Evolutionary conservation across 1,140 invertebrate species (phyloP), one percentile per base, ranked within the genome.

Genomic region (Sycobia sp.): DNA sequence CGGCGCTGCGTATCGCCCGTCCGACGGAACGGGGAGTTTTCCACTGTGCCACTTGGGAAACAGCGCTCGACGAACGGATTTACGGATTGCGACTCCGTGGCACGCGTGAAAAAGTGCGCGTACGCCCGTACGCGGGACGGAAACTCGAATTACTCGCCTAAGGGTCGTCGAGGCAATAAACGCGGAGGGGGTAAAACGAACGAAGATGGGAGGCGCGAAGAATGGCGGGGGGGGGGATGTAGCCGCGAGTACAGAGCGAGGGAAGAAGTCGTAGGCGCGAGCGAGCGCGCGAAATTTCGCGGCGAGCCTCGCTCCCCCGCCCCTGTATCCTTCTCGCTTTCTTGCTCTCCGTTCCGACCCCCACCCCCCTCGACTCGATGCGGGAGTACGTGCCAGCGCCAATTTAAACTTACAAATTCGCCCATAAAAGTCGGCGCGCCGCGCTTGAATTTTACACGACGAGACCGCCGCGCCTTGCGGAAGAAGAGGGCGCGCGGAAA

Each of bases 341-440:
- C n/a, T n/a, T n/a, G n/a, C n/a, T n/a, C n/a, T n/a, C n/a, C n/a
- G n/a, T n/a, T n/a, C n/a, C n/a, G n/a, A n/a, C n/a, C n/a, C n/a
- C n/a, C n/a, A n/a, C n/a, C n/a, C n/a, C n/a, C n/a, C n/a, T n/a
- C n/a, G n/a, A n/a, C n/a, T n/a, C n/a, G n/a, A n/a, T n/a, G n/a
- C n/a, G n/a, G n/a, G n/a, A n/a, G n/a, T n/a, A n/a, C n/a, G n/a
- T n/a, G n/a, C n/a, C n/a, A n/a, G n/a, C 49, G 58, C 71, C 77
- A 79, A 79, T 79, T 79, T 76, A 75, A 79, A 76, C 72, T 79
- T 78, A 79, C 77, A 79, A 79, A 79, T 79, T 78, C 67, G 74
- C 44, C 67, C 73, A 70, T 79, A 79, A 79, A 79, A 75, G 73
- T 67, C 71, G 55, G 20, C 34, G 55, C 58, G 67, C 29, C 18